A percentile compares a stretch with the other conserved stretches of the same genome.
These are phyloP conservation scores for Lacanobia wlatinum DNA, from an alignment of 2,888 invertebrate species.

Conservation along the genomic window DNA sequence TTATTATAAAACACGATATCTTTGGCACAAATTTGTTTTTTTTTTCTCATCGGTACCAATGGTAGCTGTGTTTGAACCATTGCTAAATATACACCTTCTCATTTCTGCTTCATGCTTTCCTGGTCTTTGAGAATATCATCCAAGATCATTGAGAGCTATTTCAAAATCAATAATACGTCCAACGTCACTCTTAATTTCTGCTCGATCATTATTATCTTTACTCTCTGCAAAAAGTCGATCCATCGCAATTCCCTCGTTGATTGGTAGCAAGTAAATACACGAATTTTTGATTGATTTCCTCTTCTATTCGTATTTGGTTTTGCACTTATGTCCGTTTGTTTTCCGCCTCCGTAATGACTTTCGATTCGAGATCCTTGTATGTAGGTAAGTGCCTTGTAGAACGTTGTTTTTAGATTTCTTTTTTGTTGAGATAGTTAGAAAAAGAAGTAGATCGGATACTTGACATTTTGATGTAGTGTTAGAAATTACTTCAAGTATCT, in stretches of 20 bases:
- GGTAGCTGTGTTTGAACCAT: background rate
- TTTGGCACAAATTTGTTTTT: background rate
- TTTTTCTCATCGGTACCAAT: background rate
- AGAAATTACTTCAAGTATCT: conserved; percentile 17
- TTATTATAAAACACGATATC: background rate
- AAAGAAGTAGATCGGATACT: conserved; percentile 22
- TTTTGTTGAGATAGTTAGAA: conserved; percentile 8
- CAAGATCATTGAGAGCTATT: background rate
- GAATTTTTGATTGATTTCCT: conserved; percentile 53
- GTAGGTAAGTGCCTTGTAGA: conserved; percentile 45
- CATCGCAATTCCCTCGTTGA: conserved; percentile 11
- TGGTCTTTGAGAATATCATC: background rate
- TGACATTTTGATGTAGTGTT: background rate
- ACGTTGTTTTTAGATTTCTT: conserved; percentile 40
- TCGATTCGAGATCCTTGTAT: conserved; percentile 50
- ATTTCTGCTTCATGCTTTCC: background rate
- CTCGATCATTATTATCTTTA: conserved; percentile 3
- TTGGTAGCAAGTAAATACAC: conserved; percentile 32
- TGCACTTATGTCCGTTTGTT: conserved; percentile 61
- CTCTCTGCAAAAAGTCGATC: background rate
- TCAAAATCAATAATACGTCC: background rate
- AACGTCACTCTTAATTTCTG: conserved; percentile 10
- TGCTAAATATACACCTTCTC: background rate
- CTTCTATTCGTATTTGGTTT: conserved; percentile 47
- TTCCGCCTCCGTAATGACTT: conserved; percentile 59